A percentile compares a stretch with the other conserved stretches of the same genome.
Evolutionary conservation across 1,140 invertebrate genomes (phyloP).

Genomic region (Euura saliciscinereae): DNA sequence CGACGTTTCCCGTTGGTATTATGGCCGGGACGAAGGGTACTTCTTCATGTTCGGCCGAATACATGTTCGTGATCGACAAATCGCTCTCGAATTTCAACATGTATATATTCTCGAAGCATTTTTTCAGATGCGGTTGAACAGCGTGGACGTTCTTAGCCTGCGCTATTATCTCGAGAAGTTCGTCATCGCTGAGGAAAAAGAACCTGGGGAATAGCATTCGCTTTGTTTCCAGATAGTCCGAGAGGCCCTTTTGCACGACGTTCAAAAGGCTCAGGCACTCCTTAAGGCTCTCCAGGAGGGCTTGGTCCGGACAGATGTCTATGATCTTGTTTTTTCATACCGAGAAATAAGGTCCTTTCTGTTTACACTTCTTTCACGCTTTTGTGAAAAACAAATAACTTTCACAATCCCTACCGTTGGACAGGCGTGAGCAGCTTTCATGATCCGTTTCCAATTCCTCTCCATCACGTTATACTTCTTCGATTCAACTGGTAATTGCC

Average conservation of each 20-base stretch:
- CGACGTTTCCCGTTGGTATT: slow-evolving; percentile 75
- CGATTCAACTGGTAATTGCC: slow-evolving; percentile 75
- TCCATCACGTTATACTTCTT: slow-evolving; percentile 81
- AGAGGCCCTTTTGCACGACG: slow-evolving; percentile 74
- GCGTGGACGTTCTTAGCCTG: slow-evolving; percentile 75
- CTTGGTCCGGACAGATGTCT: slow-evolving; percentile 64
- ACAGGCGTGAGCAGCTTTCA: slow-evolving; percentile 71
- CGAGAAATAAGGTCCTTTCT: too few relatives aligned
- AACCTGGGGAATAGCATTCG: slow-evolving; percentile 74
- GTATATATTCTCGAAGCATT: slow-evolving; percentile 81
- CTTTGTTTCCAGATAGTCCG: slow-evolving; percentile 78
- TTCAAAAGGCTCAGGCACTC: slow-evolving; percentile 72
- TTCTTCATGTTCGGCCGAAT: slow-evolving; percentile 77
- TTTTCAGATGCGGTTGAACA: slow-evolving; percentile 79
- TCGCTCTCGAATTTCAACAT: slow-evolving; percentile 72
- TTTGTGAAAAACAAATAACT: neutral
- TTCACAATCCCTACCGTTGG: slow-evolving; percentile 61
- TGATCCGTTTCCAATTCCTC: slow-evolving; percentile 75
- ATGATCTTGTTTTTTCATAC: slow-evolving; percentile 58
- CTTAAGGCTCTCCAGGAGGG: slow-evolving; percentile 69
- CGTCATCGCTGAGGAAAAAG: slow-evolving; percentile 81
- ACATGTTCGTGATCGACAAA: slow-evolving; percentile 76
- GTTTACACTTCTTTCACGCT: neutral
- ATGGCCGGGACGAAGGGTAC: slow-evolving; percentile 68
- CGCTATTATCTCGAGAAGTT: slow-evolving; percentile 77